A percentile compares a stretch with the other conserved stretches of the same genome.
Evolutionary conservation across 2,888 invertebrate species (phyloP).

Genomic region (Diaphora mendica): DNA sequence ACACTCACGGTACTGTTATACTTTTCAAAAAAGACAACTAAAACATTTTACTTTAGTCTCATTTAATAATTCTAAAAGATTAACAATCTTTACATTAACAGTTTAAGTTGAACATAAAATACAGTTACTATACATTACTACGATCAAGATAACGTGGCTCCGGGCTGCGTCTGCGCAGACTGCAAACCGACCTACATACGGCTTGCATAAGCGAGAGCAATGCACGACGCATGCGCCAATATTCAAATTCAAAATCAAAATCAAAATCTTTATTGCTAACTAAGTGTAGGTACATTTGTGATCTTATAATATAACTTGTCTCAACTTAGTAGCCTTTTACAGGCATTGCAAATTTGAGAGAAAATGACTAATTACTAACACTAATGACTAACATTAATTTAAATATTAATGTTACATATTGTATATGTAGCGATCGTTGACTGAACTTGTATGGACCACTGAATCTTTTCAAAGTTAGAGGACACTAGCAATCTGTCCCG

Average conservation of each 20-base stretch:
- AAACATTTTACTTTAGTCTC: conserved; percentile 11
- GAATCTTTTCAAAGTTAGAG: neutral
- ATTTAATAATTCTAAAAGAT: conserved; percentile 18
- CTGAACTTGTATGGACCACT: neutral
- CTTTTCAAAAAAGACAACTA: neutral
- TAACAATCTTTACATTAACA: conserved; percentile 20
- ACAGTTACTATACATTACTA: conserved; percentile 52
- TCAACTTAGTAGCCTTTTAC: no score
- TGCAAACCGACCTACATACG: conserved; percentile 55
- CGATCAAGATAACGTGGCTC: conserved; percentile 54
- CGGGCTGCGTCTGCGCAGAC: conserved; percentile 49
- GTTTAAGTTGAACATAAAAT: conserved; percentile 47
- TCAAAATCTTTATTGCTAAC: no score
- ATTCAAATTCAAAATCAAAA: no score
- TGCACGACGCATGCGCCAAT: conserved; percentile 58
- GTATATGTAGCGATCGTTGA: neutral
- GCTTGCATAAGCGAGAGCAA: conserved; percentile 61
- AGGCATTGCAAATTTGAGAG: no score
- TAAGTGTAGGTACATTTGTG: no score
- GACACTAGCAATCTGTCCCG: neutral
- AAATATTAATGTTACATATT: conserved; percentile 43
- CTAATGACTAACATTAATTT: no score
- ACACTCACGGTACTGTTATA: neutral
- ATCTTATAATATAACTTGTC: no score
- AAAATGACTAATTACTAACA: no score